A percentile compares a stretch with the other conserved stretches of the same genome.
Conservation (phyloP, 2,888 invertebrate species). For the Doris montereyensis region DNA sequence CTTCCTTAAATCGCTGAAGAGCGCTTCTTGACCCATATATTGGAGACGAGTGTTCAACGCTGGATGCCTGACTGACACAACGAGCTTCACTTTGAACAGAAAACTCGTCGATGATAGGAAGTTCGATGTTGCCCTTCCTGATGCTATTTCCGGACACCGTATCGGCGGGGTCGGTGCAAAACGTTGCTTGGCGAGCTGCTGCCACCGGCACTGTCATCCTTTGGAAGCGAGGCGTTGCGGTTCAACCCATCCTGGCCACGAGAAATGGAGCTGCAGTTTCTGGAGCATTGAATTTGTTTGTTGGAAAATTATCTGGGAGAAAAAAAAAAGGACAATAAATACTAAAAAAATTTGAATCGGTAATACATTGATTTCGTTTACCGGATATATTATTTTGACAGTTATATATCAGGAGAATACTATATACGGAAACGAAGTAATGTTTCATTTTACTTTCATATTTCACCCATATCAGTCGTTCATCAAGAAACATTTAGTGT, state of each 20-base stretch:
- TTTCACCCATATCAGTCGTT: too few species aligned
- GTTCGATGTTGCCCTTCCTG: slow-evolving; percentile 42
- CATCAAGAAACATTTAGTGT: too few species aligned
- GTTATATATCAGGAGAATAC: too few species aligned
- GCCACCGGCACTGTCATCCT: slow-evolving; percentile 23
- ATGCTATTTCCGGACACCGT: slow-evolving; percentile 28
- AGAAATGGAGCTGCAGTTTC: background rate
- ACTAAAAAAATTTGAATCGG: too few species aligned
- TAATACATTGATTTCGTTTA: too few species aligned
- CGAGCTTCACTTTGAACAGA: background rate
- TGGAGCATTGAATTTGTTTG: background rate
- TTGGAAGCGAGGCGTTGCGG: too few species aligned
- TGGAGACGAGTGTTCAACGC: background rate
- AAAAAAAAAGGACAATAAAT: background rate
- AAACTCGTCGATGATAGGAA: slow-evolving; percentile 38
- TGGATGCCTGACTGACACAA: background rate
- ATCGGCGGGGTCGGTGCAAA: slow-evolving; percentile 50
- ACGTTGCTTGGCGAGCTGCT: slow-evolving; percentile 46
- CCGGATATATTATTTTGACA: too few species aligned
- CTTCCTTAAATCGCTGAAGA: background rate
- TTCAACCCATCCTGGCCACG: slow-evolving; percentile 32
- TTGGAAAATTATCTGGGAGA: background rate
- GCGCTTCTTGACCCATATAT: background rate
- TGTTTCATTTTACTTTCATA: too few species aligned
- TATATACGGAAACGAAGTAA: too few species aligned